A percentile compares a stretch with the other conserved stretches of the same genome.
Evolutionary conservation across 1,140 invertebrate genomes (phyloP).

Genomic region (Leptonema lineaticorne): DNA sequence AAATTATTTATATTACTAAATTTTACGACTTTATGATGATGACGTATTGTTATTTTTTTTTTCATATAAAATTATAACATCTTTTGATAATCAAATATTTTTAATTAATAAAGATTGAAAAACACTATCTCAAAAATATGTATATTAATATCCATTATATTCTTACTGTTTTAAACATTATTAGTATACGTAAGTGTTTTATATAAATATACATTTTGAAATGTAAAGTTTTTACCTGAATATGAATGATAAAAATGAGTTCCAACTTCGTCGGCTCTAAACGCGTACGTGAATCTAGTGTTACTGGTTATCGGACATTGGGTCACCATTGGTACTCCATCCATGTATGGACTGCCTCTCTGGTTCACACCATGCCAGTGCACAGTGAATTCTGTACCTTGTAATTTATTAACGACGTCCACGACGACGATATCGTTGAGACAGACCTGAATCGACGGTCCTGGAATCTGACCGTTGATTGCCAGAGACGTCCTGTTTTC

Average conservation of each 20-base stretch:
- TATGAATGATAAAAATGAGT: conserved; percentile 73
- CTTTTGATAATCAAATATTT: too few species aligned
- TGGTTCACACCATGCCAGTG: conserved; percentile 81
- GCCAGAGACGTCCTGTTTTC: conserved; percentile 54
- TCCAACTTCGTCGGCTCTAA: conserved; percentile 64
- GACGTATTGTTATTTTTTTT: too few species aligned
- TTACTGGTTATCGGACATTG: conserved; percentile 76
- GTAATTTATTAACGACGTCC: conserved; percentile 73
- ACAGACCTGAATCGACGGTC: conserved; percentile 76
- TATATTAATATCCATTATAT: too few species aligned
- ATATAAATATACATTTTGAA: too few species aligned
- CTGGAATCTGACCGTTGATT: conserved; percentile 77
- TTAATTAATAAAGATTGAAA: too few species aligned
- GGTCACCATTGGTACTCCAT: conserved; percentile 74
- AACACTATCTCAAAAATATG: too few species aligned
- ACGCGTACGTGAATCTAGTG: conserved; percentile 74
- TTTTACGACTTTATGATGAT: too few species aligned
- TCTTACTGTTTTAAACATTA: too few species aligned
- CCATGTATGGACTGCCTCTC: conserved; percentile 73
- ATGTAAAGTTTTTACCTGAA: conserved; percentile 51
- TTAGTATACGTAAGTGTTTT: too few species aligned
- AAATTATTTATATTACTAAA: too few species aligned
- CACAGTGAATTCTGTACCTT: conserved; percentile 65
- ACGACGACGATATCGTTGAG: conserved; percentile 80
- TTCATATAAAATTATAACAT: too few species aligned